Evolutionary conservation across 2,113 vertebrate genomes (phyloP).

Genomic region (Cebus imitator): DNA sequence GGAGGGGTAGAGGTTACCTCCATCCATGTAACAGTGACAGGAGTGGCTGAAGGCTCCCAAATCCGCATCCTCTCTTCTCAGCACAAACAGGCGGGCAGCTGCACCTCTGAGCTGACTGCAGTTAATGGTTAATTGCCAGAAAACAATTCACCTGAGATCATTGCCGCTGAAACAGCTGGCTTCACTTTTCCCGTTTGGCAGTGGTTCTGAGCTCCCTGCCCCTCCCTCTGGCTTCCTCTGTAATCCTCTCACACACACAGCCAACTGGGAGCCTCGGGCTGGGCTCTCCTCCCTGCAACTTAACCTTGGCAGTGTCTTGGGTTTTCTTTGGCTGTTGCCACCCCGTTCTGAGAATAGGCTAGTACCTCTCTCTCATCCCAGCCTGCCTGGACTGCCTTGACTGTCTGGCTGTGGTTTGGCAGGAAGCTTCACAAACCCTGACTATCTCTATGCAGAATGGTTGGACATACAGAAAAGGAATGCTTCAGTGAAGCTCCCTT

Average conservation of each 20-base stretch:
- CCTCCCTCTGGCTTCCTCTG: background rate
- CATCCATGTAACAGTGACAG: conserved; percentile 17
- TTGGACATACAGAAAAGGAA: background rate
- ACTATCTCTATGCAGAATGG: fast-evolving
- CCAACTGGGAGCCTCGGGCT: background rate
- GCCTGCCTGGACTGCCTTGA: background rate
- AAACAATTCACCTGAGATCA: conserved; percentile 44
- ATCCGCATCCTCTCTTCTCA: conserved; percentile 24
- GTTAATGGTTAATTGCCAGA: conserved; percentile 23
- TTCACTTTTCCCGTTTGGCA: background rate
- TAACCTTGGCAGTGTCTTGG: background rate
- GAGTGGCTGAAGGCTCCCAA: conserved; percentile 42
- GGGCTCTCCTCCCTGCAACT: background rate
- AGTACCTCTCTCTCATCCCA: background rate
- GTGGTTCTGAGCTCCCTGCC: background rate
- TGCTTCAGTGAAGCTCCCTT: fast-evolving
- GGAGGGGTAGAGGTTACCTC: background rate
- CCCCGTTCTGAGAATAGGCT: background rate
- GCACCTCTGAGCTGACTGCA: background rate
- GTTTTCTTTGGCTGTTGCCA: background rate
- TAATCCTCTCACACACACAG: background rate
- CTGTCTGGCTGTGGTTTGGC: background rate
- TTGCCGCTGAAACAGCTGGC: conserved; percentile 46
- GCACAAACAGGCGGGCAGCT: background rate
- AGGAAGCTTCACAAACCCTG: background rate